Evolutionary conservation across 1,140 invertebrate species (phyloP).

Genomic region (Caenorhabditis brenneri): DNA sequence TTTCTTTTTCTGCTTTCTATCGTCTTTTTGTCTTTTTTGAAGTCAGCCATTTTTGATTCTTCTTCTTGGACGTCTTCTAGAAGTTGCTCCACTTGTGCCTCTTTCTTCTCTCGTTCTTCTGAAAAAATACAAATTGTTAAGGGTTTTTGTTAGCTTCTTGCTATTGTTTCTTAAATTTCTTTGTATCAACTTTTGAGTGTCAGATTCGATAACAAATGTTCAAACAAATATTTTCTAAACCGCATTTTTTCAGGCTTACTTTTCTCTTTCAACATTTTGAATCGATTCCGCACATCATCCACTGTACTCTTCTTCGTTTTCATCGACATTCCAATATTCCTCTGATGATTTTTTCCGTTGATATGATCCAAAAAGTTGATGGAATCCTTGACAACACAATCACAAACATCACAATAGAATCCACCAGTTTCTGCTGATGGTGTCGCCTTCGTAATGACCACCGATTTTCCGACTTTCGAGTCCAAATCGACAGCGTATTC

Average conservation of each 20-base stretch:
- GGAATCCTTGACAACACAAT: conserved; percentile 98
- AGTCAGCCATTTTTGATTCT: conserved; percentile 90
- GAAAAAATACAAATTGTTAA: conserved; percentile 24
- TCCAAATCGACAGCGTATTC: conserved; percentile 94
- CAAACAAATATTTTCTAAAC: too few relatives aligned
- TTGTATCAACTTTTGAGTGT: too few relatives aligned
- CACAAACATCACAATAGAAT: conserved; percentile 99
- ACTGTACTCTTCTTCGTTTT: conserved; percentile 91
- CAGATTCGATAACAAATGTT: too few relatives aligned
- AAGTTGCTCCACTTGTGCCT: conserved; percentile 89
- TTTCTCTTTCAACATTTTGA: conserved; percentile 91
- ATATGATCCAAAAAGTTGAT: conserved; percentile 99
- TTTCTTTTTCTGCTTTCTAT: conserved; percentile 77
- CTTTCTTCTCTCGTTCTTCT: conserved; percentile 84
- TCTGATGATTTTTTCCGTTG: conserved; percentile 99
- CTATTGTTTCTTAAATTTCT: too few relatives aligned
- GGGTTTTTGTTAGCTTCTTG: too few relatives aligned
- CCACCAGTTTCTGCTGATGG: conserved; percentile 93
- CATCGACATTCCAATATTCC: conserved; percentile 93
- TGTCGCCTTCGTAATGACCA: conserved; percentile 96
- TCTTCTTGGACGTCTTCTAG: conserved; percentile 95
- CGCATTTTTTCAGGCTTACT: too few relatives aligned
- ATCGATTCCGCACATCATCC: conserved; percentile 93
- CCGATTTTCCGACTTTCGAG: conserved; percentile 93
- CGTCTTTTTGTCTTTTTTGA: conserved; percentile 83